These are phyloP conservation scores for Gorsachius goisagi DNA, from an alignment of 2,113 vertebrate genomes.

Conservation along the genomic window DNA sequence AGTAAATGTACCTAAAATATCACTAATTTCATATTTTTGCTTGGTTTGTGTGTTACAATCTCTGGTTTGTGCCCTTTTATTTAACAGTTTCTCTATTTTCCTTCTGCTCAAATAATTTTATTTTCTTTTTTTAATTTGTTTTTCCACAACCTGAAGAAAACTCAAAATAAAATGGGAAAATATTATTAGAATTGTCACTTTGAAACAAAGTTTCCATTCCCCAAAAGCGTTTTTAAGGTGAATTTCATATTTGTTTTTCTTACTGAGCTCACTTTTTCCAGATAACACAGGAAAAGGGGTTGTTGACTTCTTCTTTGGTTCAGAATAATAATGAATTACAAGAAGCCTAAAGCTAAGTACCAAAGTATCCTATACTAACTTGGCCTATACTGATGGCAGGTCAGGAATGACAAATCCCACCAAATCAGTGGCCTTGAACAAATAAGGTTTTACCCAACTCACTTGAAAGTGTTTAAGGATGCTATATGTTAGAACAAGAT, in stretches of 20 bases:
- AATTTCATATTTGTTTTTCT: neutral
- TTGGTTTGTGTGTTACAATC: neutral
- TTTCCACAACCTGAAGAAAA: neutral
- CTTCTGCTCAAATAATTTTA: neutral
- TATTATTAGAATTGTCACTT: slow-evolving; percentile 5
- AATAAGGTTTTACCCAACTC: neutral
- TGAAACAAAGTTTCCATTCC: neutral
- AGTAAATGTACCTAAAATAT: neutral
- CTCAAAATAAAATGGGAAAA: neutral
- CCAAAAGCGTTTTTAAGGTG: neutral
- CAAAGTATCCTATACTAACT: neutral
- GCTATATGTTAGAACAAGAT: neutral
- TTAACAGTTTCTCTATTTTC: neutral
- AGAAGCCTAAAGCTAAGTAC: neutral
- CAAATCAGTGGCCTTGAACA: neutral
- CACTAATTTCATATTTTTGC: neutral
- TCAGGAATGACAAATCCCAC: neutral
- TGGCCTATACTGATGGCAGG: neutral
- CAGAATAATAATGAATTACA: neutral
- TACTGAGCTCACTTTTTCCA: neutral
- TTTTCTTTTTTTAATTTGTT: neutral
- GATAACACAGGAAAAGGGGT: neutral
- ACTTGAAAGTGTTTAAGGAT: neutral
- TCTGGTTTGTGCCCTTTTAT: neutral
- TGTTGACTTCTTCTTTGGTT: neutral